Conservation (phyloP, 2,888 invertebrate genomes). For the Agriopis marginaria region DNA sequence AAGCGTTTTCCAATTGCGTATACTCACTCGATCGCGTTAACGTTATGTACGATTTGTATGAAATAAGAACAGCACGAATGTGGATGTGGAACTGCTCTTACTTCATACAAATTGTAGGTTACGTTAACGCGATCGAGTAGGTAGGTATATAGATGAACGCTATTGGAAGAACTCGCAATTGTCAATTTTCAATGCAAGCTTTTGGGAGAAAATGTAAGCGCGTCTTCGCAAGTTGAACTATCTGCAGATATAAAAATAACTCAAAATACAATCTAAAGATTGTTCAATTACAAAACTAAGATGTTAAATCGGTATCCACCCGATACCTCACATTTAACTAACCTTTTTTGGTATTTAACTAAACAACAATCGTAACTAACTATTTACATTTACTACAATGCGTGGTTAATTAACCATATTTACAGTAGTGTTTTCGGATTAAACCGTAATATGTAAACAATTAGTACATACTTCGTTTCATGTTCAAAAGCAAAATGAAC, state of each 20-base stretch:
- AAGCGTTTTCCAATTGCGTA: too few relatives aligned
- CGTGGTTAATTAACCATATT: conserved; percentile 4
- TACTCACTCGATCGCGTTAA: too few relatives aligned
- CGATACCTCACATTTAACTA: conserved; percentile 53
- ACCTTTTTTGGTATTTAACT: conserved; percentile 68
- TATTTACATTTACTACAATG: conserved; percentile 25
- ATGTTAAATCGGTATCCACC: conserved; percentile 20
- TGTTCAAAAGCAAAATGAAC: too few relatives aligned
- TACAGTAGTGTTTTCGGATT: conserved; percentile 3
- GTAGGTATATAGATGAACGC: too few relatives aligned
- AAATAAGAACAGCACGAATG: too few relatives aligned
- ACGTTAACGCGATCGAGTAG: too few relatives aligned
- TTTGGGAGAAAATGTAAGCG: neutral
- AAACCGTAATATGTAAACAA: neutral
- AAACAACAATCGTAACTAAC: conserved; percentile 37
- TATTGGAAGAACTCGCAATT: neutral
- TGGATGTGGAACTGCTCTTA: too few relatives aligned
- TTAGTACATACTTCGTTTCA: neutral
- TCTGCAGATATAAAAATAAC: neutral
- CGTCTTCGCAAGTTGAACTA: neutral
- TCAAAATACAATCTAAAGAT: conserved; percentile 19
- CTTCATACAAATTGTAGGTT: too few relatives aligned
- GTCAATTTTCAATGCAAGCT: neutral
- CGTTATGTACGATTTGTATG: too few relatives aligned
- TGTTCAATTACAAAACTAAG: conserved; percentile 17